A percentile compares a stretch with the other conserved stretches of the same genome.
Conservation (phyloP, 2,797 vertebrate genomes). For the Pseudotriccus pelzelni region DNA sequence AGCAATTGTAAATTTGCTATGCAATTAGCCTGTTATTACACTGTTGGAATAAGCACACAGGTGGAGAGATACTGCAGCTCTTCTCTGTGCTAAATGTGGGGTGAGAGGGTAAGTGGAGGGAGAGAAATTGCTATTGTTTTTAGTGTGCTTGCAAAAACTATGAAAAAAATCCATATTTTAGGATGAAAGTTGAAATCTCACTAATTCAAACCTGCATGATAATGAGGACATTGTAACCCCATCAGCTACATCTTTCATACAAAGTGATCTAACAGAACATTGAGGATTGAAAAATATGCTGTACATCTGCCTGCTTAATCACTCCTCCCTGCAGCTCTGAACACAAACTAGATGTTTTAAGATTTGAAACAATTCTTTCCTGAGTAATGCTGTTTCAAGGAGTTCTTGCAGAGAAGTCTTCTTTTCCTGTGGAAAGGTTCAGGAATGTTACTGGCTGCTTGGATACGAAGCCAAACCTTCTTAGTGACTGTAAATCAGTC, state of each 20-base stretch:
- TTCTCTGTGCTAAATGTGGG: background rate
- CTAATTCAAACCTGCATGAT: conserved; percentile 26
- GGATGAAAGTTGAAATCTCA: background rate
- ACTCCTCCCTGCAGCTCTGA: background rate
- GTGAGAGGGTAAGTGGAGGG: background rate
- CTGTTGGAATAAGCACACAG: background rate
- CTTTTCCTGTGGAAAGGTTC: background rate
- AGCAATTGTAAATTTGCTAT: background rate
- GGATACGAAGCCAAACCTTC: background rate
- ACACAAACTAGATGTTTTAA: background rate
- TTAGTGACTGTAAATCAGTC: conserved; percentile 21
- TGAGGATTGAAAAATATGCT: background rate
- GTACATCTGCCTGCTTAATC: background rate
- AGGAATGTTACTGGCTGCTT: background rate
- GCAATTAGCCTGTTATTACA: background rate
- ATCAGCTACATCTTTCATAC: conserved; percentile 26
- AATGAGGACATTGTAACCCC: conserved; percentile 4
- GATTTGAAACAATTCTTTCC: background rate
- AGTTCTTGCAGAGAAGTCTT: background rate
- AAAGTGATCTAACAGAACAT: background rate
- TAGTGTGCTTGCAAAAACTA: background rate
- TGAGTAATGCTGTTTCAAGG: background rate
- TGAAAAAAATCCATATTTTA: background rate
- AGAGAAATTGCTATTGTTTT: background rate
- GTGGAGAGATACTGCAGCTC: background rate